Base-by-base conservation (phyloP, 2,888 invertebrate genomes). In the Tachina lurida region DNA sequence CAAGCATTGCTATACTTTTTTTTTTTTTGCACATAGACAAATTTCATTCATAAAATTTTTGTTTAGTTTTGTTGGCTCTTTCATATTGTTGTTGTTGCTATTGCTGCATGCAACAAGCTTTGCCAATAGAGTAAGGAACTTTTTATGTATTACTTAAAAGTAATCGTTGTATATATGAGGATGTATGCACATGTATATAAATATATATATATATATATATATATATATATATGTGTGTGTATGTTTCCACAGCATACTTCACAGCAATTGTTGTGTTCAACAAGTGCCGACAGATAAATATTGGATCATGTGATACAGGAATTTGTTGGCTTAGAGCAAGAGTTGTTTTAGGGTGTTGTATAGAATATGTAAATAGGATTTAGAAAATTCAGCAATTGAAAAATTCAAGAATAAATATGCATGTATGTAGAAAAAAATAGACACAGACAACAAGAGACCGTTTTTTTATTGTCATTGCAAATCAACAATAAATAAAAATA, bases 101-200 rank as follows among this genome's bases (percentile, higher is more conserved):
- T 39, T 67, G 63, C 45, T 68, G 67, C 79, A 76, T 86, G 86
- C 86, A 86, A 83, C 86, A 83, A 79, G 86, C 82, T 73, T 47
- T 22, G 5, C n/a, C 49, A 67, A 10, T 12, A 54, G 39, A 62
- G 19, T 47, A 62, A 52, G 56, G 39, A 49, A 52, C 4, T 56
- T 76, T 76, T 22, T 71, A 43, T 62, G 17, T 75, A 17, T 70
- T 79, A 39, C 12, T 68, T 39, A n/a, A 17, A 68, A 68, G 60
- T 67, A 67, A 74, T 68, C 45, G 43, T 17, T 71, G 52, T 54
- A 17, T 52, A 22, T 22, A 2, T n/a, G n/a, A n/a, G n/a, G n/a
- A n/a, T n/a, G n/a, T n/a, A n/a, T n/a, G n/a, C n/a, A n/a, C n/a
- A n/a, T n/a, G n/a, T 58, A 8, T n/a, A 4, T 67, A 43, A 75